Conservation (phyloP, 1,140 invertebrate species). For the Bombus consobrinus region DNA sequence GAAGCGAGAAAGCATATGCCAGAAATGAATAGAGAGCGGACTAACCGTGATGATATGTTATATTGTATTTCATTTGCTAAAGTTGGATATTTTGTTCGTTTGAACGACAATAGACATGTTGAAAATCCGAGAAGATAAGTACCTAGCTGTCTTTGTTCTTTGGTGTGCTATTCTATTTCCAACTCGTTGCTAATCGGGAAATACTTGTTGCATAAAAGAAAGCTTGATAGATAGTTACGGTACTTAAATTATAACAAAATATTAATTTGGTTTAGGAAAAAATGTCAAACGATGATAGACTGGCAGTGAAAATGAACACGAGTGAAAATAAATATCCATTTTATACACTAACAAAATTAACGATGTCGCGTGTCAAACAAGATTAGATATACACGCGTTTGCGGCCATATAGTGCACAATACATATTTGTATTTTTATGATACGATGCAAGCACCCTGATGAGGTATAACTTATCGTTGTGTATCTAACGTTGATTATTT, state of each 20-base stretch:
- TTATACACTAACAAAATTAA: not conserved
- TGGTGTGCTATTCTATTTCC: not conserved
- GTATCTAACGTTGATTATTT: not conserved
- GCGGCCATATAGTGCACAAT: not conserved
- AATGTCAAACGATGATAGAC: not conserved
- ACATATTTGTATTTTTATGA: not conserved
- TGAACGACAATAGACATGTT: not conserved
- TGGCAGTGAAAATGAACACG: not conserved
- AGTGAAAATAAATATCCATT: not conserved
- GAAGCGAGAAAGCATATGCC: constrained; percentile 26
- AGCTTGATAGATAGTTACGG: no score
- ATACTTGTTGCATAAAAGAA: not conserved
- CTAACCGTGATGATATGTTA: constrained; percentile 64
- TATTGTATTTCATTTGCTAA: constrained; percentile 42
- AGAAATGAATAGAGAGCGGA: constrained; percentile 48
- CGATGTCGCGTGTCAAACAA: not conserved
- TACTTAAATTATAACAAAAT: not conserved
- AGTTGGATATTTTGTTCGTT: not conserved
- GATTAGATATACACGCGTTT: not conserved
- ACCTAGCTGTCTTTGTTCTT: no score
- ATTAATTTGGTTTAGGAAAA: not conserved
- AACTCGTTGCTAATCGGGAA: not conserved
- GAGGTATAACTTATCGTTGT: not conserved
- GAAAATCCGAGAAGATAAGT: no score
- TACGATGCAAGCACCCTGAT: not conserved